Percentiles rank a stretch among this genome's conserved stretches.
phyloP scores from a whole-genome alignment of 2,797 vertebrate species.

The Coluber constrictor region DNA sequence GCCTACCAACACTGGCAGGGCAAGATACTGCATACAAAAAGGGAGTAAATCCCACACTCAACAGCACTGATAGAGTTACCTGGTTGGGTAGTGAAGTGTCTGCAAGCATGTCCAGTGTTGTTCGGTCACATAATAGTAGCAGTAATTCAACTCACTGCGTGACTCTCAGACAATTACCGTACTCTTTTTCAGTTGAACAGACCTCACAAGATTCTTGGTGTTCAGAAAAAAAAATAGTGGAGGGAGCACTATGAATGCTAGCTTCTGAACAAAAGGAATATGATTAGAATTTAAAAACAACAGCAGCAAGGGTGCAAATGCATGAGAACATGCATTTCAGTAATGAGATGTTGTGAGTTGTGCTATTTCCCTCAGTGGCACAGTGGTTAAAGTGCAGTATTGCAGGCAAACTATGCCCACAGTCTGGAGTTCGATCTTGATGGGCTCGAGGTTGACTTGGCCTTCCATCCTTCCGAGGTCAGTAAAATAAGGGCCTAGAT shows the following conservation, averaged over 20 bases:
- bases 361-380: neutral
- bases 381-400: neutral
- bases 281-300: neutral
- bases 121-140: neutral
- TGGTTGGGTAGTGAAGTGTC: neutral
- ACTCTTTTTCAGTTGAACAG: neutral
- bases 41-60: neutral
- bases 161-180: neutral
- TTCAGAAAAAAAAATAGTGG: neutral
- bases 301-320: neutral
- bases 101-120: neutral
- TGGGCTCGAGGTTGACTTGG: neutral
- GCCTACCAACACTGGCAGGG: neutral
- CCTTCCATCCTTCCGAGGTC: neutral
- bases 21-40: neutral
- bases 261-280: neutral
- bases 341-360: neutral
- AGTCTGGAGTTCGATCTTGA: neutral
- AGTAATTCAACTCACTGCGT: neutral
- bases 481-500: neutral
- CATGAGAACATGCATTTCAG: neutral
- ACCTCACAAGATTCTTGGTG: neutral
- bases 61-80: neutral
- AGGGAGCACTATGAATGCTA: neutral
- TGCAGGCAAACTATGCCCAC: neutral